Conservation (phyloP, 1,140 invertebrate genomes). For the Zophobas atratus region DNA sequence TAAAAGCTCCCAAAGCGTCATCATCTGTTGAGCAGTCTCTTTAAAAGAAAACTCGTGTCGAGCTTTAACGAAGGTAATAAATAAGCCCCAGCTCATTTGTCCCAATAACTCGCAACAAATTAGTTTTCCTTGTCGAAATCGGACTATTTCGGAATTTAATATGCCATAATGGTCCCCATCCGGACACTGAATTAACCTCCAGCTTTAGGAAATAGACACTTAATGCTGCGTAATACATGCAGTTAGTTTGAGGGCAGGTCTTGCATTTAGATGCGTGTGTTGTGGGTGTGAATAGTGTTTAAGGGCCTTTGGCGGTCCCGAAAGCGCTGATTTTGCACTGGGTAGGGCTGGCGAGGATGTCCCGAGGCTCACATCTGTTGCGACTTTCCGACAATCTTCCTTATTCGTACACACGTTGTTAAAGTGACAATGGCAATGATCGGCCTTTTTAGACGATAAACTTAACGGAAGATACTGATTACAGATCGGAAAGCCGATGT, state of each 20-base stretch:
- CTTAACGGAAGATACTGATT: background rate
- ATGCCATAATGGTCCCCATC: slow-evolving; percentile 30
- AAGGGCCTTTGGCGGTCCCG: slow-evolving; percentile 50
- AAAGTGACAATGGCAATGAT: slow-evolving; percentile 21
- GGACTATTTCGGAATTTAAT: slow-evolving; percentile 15
- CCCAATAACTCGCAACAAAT: slow-evolving; percentile 25
- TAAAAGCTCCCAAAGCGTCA: background rate
- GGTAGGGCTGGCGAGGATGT: slow-evolving; percentile 19
- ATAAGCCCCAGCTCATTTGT: slow-evolving; percentile 17
- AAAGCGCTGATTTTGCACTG: slow-evolving; percentile 52
- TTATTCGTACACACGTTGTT: slow-evolving; percentile 43
- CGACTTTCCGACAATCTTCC: slow-evolving; percentile 46
- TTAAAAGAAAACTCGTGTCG: slow-evolving; percentile 33
- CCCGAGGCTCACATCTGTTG: slow-evolving; percentile 51
- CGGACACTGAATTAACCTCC: slow-evolving; percentile 15
- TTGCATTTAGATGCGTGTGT: slow-evolving; percentile 60
- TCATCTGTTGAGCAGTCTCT: background rate
- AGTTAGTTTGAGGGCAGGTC: slow-evolving; percentile 53
- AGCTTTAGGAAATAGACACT: slow-evolving; percentile 46
- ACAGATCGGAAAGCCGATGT: slow-evolving; percentile 14
- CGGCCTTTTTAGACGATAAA: background rate
- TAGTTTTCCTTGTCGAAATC: slow-evolving; percentile 30
- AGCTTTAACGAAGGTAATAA: slow-evolving; percentile 16
- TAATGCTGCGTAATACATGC: slow-evolving; percentile 52
- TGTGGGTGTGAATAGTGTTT: slow-evolving; percentile 50